Conservation (phyloP, 1,140 invertebrate genomes). For the Ruditapes philippinarum region DNA sequence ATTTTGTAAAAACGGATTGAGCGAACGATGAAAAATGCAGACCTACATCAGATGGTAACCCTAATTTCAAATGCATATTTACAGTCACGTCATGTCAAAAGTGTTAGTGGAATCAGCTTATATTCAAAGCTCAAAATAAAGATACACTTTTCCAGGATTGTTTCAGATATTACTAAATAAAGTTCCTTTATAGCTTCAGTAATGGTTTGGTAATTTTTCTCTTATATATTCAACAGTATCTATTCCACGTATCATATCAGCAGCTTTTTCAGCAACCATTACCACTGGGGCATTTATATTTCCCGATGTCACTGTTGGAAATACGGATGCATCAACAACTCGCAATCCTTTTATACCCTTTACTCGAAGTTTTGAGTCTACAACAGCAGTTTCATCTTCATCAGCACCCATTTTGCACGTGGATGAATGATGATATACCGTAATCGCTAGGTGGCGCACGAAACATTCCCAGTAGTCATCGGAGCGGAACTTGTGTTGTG, state of each 20-base stretch:
- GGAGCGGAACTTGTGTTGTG: conserved; percentile 6
- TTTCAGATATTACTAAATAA: too few relatives aligned
- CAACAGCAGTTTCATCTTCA: conserved; percentile 10
- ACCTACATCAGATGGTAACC: too few relatives aligned
- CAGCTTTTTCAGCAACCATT: conserved; percentile 90
- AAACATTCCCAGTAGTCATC: conserved; percentile 48
- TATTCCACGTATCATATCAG: conserved; percentile 90
- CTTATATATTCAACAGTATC: conserved; percentile 10
- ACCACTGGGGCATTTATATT: conserved; percentile 47
- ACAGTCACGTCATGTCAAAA: too few relatives aligned
- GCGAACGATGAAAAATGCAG: too few relatives aligned
- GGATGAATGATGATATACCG: conserved; percentile 91
- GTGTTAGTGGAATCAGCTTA: too few relatives aligned
- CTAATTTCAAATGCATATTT: too few relatives aligned
- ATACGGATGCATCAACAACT: conserved; percentile 38
- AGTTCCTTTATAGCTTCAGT: too few relatives aligned
- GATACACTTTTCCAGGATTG: too few relatives aligned
- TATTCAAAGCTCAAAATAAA: too few relatives aligned
- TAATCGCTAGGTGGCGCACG: conserved; percentile 30
- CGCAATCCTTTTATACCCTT: conserved; percentile 52
- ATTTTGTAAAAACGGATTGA: too few relatives aligned
- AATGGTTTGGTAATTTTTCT: neutral
- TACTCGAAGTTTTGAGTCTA: conserved; percentile 31
- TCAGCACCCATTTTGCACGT: conserved; percentile 91
- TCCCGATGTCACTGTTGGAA: conserved; percentile 34